Evolutionary conservation across 1,140 invertebrate species (phyloP).

Genomic region (Chymomyza costata): DNA sequence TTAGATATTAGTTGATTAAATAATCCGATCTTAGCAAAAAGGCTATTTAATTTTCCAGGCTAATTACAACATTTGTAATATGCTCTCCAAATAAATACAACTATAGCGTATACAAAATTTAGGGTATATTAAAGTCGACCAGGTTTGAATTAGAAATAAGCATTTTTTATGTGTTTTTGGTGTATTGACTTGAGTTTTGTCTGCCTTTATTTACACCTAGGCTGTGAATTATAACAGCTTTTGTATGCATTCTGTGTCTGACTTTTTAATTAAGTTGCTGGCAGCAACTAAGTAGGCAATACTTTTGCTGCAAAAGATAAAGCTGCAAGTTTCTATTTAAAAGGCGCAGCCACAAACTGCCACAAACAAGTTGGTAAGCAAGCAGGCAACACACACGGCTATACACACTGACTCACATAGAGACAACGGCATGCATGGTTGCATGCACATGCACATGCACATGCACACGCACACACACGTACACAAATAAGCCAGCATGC

Average conservation of each 20-base stretch:
- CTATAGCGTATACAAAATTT: too few relatives aligned
- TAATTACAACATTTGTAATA: too few relatives aligned
- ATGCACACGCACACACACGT: neutral
- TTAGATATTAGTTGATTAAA: too few relatives aligned
- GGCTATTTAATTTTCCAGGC: too few relatives aligned
- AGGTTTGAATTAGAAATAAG: too few relatives aligned
- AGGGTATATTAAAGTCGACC: too few relatives aligned
- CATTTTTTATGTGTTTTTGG: too few relatives aligned
- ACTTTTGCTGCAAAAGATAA: constrained; percentile 34
- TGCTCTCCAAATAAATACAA: too few relatives aligned
- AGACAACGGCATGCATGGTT: too few relatives aligned
- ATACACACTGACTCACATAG: constrained; percentile 11
- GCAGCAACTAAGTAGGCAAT: constrained; percentile 23
- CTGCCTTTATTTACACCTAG: too few relatives aligned
- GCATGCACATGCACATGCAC: neutral
- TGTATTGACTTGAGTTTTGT: too few relatives aligned
- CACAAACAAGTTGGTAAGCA: constrained; percentile 36
- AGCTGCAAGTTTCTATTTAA: constrained; percentile 36
- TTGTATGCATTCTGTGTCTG: constrained; percentile 2
- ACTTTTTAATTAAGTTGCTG: constrained; percentile 62
- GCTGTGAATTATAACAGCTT: neutral
- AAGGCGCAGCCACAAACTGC: constrained; percentile 32
- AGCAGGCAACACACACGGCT: constrained; percentile 9
- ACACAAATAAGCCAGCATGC: neutral
- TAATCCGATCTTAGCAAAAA: too few relatives aligned